Conservation (phyloP, 2,113 vertebrate species). For the Nothocercus nigrocapillus region DNA sequence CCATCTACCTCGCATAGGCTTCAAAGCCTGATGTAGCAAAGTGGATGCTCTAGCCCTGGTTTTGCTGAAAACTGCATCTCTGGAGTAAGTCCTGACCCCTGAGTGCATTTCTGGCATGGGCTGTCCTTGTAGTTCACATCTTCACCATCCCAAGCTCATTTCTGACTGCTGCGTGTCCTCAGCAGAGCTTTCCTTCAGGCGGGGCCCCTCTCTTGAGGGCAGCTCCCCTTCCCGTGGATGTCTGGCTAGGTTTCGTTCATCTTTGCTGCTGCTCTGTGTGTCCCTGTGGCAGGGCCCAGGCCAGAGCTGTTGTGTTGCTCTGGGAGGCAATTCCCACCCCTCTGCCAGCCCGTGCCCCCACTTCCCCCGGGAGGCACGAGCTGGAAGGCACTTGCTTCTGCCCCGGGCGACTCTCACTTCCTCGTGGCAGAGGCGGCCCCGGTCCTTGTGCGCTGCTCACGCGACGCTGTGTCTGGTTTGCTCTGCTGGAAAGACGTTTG, state of each 20-base stretch:
- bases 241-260: not conserved
- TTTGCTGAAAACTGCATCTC: not conserved
- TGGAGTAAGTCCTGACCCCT: not conserved
- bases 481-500: not conserved
- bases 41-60: not conserved
- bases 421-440: not conserved
- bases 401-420: not conserved
- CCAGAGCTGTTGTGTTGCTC: not conserved
- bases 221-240: not conserved
- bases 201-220: not conserved
- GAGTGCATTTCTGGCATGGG: not conserved
- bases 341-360: rapidly evolving
- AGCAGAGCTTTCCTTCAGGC: not conserved
- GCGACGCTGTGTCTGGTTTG: not conserved
- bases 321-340: not conserved
- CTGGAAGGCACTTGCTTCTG: not conserved
- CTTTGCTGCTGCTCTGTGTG: not conserved
- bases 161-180: not conserved
- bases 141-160: not conserved
- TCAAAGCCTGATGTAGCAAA: not conserved
- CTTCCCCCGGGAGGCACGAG: not conserved
- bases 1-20: rapidly evolving
- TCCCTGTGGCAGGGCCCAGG: not conserved
- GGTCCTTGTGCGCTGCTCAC: not conserved
- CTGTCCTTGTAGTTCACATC: not conserved